phyloP scores from a whole-genome alignment of 2,888 invertebrate species.

The Lasioglossum leucozonium region DNA sequence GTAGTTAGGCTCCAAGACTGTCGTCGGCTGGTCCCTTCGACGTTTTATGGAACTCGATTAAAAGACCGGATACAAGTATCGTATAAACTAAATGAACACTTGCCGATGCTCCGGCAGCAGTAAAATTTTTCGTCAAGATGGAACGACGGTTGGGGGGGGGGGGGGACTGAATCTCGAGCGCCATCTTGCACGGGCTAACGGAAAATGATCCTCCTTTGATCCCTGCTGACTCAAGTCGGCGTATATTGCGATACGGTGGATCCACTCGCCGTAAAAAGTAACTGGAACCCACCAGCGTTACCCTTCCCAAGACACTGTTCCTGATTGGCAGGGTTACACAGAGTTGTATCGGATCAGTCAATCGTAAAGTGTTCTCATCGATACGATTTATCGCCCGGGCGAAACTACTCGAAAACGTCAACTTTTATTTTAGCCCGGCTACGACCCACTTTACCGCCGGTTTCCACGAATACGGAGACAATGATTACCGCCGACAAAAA shows the following conservation, averaged over 20 bases:
- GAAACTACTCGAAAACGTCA: not conserved
- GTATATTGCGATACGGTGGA: conserved; percentile 17
- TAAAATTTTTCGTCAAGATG: not conserved
- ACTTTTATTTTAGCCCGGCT: not conserved
- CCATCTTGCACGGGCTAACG: conserved; percentile 38
- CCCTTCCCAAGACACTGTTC: no score
- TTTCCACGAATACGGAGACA: not conserved
- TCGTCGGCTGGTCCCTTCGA: not conserved
- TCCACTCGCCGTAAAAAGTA: conserved; percentile 25
- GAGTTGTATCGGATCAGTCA: conserved; percentile 2
- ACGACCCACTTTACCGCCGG: not conserved
- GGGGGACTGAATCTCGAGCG: conserved; percentile 1
- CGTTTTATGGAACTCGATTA: not conserved
- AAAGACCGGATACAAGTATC: conserved; percentile 3
- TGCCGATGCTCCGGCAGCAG: not conserved
- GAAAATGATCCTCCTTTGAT: conserved; percentile 38
- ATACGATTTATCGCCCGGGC: not conserved
- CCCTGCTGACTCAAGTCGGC: conserved; percentile 19
- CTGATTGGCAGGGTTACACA: conserved; percentile 23
- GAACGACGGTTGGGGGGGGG: no score
- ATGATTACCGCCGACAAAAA: not conserved
- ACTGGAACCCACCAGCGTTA: no score
- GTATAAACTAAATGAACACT: conserved; percentile 2
- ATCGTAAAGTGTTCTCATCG: not conserved
- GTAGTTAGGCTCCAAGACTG: not conserved